These are phyloP conservation scores for Larimichthys polyactis DNA, from an alignment of 2,113 vertebrate species.

Conservation along the genomic window DNA sequence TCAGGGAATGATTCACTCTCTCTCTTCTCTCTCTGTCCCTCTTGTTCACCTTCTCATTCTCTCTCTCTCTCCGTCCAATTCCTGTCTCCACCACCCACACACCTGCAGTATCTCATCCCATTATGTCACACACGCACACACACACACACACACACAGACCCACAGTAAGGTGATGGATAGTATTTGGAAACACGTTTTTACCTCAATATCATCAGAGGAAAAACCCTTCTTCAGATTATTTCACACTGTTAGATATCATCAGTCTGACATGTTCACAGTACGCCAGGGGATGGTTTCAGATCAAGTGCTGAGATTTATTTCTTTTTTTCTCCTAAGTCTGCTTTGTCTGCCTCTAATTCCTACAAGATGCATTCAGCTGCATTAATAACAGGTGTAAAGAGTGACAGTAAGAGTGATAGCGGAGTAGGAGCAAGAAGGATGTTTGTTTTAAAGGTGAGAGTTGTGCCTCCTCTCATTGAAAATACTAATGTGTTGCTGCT, in stretches of 20 bases:
- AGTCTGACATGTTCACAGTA: slow-evolving; percentile 55
- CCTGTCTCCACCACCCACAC: slow-evolving; percentile 61
- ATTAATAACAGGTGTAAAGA: slow-evolving; percentile 14
- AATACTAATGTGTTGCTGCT: slow-evolving; percentile 7
- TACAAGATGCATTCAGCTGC: slow-evolving; percentile 5
- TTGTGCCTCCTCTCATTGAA: slow-evolving; percentile 1
- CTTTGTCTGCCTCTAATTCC: slow-evolving; percentile 50
- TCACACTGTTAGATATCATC: slow-evolving; percentile 52
- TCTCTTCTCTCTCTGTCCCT: slow-evolving; percentile 33
- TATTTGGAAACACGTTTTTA: slow-evolving; percentile 69
- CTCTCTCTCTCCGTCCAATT: slow-evolving; percentile 56
- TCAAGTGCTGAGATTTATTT: slow-evolving; percentile 36
- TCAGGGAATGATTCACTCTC: slow-evolving; percentile 77
- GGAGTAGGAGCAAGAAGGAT: background rate
- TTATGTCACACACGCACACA: slow-evolving; percentile 21
- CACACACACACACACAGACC: background rate
- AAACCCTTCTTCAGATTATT: slow-evolving; percentile 53
- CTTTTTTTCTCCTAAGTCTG: background rate
- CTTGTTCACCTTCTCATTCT: slow-evolving; percentile 49
- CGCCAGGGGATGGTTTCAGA: slow-evolving; percentile 39
- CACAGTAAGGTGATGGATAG: slow-evolving; percentile 61
- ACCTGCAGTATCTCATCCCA: slow-evolving; percentile 59
- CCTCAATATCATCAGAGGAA: slow-evolving; percentile 59
- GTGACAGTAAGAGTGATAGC: background rate
- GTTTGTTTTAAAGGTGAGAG: slow-evolving; percentile 8